phyloP scores from a whole-genome alignment of 2,797 vertebrate genomes.

The Cuculus canorus region DNA sequence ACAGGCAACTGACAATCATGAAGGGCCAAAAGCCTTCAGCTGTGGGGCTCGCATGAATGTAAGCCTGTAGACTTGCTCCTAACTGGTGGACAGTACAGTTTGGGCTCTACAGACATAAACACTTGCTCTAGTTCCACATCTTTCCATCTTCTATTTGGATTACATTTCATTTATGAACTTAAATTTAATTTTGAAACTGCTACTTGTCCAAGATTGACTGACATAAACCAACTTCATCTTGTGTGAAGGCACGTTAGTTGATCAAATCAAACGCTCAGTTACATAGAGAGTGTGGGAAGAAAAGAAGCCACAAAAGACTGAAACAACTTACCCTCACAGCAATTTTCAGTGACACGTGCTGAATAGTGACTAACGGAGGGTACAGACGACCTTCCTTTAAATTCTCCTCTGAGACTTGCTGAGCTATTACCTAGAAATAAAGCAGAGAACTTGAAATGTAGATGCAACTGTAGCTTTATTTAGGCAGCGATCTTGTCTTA shows the following conservation, averaged over 20 bases:
- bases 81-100: background rate
- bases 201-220: background rate
- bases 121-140: background rate
- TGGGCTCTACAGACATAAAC: background rate
- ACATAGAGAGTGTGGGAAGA: accelerated
- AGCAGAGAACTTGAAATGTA: background rate
- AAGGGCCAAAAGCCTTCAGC: background rate
- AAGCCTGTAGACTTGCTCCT: background rate
- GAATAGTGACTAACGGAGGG: constrained; percentile 89
- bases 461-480: background rate
- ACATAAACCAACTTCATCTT: background rate
- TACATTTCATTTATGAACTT: background rate
- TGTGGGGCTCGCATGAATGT: background rate
- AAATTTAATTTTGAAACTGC: background rate
- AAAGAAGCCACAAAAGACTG: background rate
- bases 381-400: constrained; percentile 93
- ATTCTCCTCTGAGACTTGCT: constrained; percentile 89
- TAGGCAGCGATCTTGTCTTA: background rate
- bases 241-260: background rate
- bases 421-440: constrained; percentile 85
- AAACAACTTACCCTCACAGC: constrained; percentile 85
- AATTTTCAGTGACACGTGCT: constrained; percentile 88
- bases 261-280: background rate
- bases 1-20: background rate
- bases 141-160: background rate